Conservation (phyloP, 2,797 vertebrate species). For the Aythya fuligula region DNA sequence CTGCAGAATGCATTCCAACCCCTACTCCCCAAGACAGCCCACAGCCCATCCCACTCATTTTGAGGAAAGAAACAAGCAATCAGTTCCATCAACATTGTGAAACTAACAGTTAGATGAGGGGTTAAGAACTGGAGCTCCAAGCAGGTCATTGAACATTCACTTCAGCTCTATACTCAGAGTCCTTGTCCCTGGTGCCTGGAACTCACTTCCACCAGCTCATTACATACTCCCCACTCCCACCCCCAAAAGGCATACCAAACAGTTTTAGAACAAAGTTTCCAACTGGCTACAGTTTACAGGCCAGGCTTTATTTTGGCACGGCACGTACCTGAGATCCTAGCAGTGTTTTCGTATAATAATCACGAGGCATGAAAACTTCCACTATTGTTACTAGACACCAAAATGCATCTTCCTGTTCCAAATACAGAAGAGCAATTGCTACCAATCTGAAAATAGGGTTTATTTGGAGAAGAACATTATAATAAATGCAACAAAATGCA, state of each 20-base stretch:
- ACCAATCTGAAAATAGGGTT: conserved; percentile 82
- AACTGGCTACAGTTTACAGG: background rate
- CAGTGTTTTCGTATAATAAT: conserved; percentile 98
- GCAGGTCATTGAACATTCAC: background rate
- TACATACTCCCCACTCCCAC: too few relatives aligned
- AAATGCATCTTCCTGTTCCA: conserved; percentile 97
- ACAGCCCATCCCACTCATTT: fast-evolving
- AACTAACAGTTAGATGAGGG: background rate
- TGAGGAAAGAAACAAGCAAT: background rate
- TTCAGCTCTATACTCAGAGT: background rate
- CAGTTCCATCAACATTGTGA: background rate
- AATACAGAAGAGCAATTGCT: conserved; percentile 93
- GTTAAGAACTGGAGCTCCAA: background rate
- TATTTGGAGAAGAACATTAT: background rate
- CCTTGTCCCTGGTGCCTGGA: background rate
- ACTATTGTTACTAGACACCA: conserved; percentile 96
- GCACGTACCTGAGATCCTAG: conserved; percentile 93
- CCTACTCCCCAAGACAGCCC: fast-evolving
- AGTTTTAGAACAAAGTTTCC: background rate
- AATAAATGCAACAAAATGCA: background rate
- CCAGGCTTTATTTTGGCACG: background rate
- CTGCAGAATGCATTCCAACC: background rate
- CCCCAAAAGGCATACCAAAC: background rate
- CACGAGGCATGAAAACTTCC: conserved; percentile 97
- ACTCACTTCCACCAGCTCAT: background rate